Conservation (phyloP, 2,113 vertebrate species). For the Diadophis punctatus region DNA sequence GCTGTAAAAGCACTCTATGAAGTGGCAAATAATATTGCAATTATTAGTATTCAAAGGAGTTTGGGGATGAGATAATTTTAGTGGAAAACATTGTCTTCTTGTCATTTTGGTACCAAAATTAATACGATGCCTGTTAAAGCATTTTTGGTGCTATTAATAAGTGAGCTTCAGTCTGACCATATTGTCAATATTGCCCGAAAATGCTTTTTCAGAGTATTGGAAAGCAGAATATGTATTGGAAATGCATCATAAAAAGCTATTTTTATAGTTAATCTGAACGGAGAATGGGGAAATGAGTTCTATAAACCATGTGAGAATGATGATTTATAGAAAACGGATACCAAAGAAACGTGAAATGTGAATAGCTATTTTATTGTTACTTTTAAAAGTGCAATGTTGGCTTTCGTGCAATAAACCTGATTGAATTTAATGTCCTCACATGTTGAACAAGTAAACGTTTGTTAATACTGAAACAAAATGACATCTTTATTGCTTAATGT, state of each 20-base stretch:
- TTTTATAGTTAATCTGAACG: conserved; percentile 17
- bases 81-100: neutral
- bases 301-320: conserved; percentile 21
- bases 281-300: neutral
- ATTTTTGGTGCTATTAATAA: neutral
- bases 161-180: neutral
- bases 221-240: conserved; percentile 35
- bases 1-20: no score
- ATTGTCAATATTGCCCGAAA: conserved; percentile 9
- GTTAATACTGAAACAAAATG: conserved; percentile 30
- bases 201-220: conserved; percentile 16
- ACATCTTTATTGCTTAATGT: conserved; percentile 9
- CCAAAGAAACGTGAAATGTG: conserved; percentile 27
- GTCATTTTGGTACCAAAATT: neutral
- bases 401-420: conserved; percentile 34
- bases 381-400: conserved; percentile 4
- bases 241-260: conserved; percentile 4
- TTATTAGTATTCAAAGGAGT: neutral
- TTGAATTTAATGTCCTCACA: conserved; percentile 42
- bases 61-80: neutral
- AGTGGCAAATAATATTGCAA: no score
- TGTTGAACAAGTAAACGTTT: conserved; percentile 49
- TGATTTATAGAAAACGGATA: conserved; percentile 24
- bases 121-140: neutral
- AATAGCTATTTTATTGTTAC: conserved; percentile 10